Conservation (phyloP, 2,888 invertebrate species). For the Neria commutata region DNA sequence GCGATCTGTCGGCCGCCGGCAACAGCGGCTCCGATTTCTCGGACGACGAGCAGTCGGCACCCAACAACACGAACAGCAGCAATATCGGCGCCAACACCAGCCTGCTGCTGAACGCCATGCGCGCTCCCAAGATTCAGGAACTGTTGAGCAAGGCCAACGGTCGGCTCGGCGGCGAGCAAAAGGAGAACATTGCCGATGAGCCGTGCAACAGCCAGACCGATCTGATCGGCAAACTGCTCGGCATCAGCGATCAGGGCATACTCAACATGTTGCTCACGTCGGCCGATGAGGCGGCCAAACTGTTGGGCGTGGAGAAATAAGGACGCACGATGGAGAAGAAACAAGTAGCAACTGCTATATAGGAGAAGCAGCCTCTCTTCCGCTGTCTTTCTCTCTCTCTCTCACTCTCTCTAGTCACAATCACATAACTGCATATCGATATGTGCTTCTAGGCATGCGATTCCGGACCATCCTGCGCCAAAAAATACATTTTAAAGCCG, state of each 20-base stretch:
- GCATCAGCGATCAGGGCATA: conserved; percentile 83
- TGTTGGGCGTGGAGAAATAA: conserved; percentile 79
- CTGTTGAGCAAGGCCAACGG: conserved; percentile 55
- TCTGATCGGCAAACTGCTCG: conserved; percentile 86
- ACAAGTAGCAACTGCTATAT: conserved; percentile 1
- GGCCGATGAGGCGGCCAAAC: conserved; percentile 84
- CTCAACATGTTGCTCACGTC: conserved; percentile 85
- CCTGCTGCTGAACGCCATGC: conserved; percentile 23
- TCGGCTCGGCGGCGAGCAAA: conserved; percentile 52
- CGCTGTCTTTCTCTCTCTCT: background rate
- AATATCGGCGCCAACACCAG: background rate
- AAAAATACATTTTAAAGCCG: conserved; percentile 7
- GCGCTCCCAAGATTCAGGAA: conserved; percentile 56
- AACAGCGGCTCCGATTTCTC: conserved; percentile 60
- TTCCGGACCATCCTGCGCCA: conserved; percentile 14
- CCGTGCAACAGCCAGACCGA: conserved; percentile 62
- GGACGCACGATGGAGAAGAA: conserved; percentile 1
- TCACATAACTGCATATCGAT: conserved; percentile 17
- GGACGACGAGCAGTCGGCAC: conserved; percentile 57
- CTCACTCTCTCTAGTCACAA: conserved; percentile 34
- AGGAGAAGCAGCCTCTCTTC: background rate
- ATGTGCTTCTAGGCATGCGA: background rate
- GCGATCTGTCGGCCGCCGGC: conserved; percentile 35
- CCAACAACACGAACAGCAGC: conserved; percentile 29
- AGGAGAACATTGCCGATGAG: conserved; percentile 51